A percentile compares a stretch with the other conserved stretches of the same genome.
phyloP scores from a whole-genome alignment of 2,797 vertebrate species.

The Fringilla coelebs region DNA sequence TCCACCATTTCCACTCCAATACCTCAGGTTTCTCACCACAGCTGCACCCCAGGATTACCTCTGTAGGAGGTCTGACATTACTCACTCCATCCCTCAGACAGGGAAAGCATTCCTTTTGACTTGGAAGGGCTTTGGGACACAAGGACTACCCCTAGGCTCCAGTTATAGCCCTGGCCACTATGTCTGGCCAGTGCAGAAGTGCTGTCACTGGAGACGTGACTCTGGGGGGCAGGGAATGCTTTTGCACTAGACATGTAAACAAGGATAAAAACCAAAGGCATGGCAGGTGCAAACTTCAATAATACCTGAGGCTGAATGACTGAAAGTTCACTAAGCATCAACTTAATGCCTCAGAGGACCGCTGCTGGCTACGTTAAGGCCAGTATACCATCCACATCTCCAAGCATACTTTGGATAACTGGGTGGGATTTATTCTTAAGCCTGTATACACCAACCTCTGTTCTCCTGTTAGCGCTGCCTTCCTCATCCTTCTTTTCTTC shows the following conservation, averaged over 20 bases:
- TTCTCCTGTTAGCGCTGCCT: slow-evolving; percentile 88
- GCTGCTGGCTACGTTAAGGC: rapidly evolving
- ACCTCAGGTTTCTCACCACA: background rate
- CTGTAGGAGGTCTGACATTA: background rate
- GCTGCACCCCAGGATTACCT: background rate
- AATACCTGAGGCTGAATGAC: background rate
- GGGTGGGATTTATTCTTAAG: background rate
- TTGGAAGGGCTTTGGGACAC: background rate
- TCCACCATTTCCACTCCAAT: background rate
- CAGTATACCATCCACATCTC: background rate
- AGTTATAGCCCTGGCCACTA: background rate
- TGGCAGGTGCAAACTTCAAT: background rate
- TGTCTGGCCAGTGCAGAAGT: background rate
- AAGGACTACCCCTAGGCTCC: background rate
- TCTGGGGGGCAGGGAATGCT: background rate
- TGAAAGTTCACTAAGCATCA: background rate
- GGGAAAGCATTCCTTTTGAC: background rate
- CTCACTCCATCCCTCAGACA: background rate
- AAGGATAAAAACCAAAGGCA: background rate
- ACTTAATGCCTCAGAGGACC: background rate
- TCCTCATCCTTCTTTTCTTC: slow-evolving; percentile 89
- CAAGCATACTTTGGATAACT: background rate
- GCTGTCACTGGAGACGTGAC: background rate
- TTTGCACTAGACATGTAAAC: background rate
- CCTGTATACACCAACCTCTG: slow-evolving; percentile 79